Percentiles rank a stretch among this genome's conserved stretches.
phyloP scores from a whole-genome alignment of 2,113 vertebrate species.

The Megatriorchis doriae region DNA sequence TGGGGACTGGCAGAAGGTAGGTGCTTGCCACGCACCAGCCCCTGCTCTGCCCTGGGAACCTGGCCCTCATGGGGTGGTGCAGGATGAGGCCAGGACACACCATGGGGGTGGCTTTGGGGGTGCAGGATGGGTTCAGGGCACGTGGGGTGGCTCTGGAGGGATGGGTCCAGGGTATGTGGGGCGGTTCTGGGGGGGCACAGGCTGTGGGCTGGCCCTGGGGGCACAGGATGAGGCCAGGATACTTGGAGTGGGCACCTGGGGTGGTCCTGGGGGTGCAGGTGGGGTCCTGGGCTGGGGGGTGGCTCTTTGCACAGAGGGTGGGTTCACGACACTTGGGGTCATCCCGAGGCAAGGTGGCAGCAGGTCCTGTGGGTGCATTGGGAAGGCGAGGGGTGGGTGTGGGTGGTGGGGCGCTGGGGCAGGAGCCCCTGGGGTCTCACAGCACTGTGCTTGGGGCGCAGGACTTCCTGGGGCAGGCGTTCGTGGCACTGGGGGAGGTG shows the following conservation, averaged over 20 bases:
- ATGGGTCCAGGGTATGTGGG: too few species aligned
- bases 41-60: background rate
- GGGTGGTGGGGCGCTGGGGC: background rate
- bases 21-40: background rate
- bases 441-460: background rate
- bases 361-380: rapidly evolving
- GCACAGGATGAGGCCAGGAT: background rate
- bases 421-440: background rate
- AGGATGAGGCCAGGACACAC: background rate
- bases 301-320: background rate
- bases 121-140: too few species aligned
- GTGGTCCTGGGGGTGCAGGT: too few species aligned
- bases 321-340: background rate
- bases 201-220: background rate
- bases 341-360: background rate
- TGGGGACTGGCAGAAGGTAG: constrained; percentile 73
- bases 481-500: constrained; percentile 80
- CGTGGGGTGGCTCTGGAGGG: too few species aligned
- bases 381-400: too few species aligned
- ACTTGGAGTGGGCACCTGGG: too few species aligned
- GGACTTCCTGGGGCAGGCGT: constrained; percentile 82
- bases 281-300: background rate
- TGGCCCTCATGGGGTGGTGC: background rate
- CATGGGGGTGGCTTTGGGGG: background rate
- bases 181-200: too few species aligned